Conservation (phyloP, 2,113 vertebrate genomes). For the Boulengeromyrus knoepffleri region DNA sequence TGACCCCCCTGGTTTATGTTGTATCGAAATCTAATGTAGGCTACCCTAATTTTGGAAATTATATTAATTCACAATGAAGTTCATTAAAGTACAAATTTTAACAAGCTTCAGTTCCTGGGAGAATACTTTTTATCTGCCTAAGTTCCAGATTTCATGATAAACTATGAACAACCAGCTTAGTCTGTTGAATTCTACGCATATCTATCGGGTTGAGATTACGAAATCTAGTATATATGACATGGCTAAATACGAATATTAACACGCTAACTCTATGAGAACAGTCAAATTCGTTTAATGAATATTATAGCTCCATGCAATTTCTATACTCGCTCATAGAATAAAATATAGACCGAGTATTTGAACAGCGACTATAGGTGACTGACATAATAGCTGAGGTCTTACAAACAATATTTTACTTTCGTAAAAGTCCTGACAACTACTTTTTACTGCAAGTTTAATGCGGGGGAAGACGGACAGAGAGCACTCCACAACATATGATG, state of each 20-base stretch:
- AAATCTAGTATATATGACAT: neutral
- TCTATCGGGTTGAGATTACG: neutral
- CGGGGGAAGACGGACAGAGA: neutral
- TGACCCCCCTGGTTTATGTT: neutral
- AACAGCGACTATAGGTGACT: neutral
- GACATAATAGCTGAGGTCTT: neutral
- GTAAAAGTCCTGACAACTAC: neutral
- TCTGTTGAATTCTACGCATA: neutral
- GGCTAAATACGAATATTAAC: neutral
- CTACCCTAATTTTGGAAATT: neutral
- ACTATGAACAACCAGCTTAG: neutral
- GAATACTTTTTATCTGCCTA: neutral
- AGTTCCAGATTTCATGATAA: neutral
- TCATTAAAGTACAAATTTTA: neutral
- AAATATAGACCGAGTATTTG: neutral
- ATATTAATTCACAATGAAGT: neutral
- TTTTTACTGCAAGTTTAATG: neutral
- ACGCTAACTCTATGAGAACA: neutral
- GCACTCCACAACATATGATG: neutral
- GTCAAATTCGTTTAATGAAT: neutral
- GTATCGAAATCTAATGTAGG: neutral
- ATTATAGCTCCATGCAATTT: neutral
- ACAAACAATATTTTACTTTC: neutral
- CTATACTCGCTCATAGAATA: neutral
- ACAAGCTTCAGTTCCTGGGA: neutral